These are phyloP conservation scores for Alloplasta piceator DNA, from an alignment of 2,888 invertebrate species.

Conservation along the genomic window DNA sequence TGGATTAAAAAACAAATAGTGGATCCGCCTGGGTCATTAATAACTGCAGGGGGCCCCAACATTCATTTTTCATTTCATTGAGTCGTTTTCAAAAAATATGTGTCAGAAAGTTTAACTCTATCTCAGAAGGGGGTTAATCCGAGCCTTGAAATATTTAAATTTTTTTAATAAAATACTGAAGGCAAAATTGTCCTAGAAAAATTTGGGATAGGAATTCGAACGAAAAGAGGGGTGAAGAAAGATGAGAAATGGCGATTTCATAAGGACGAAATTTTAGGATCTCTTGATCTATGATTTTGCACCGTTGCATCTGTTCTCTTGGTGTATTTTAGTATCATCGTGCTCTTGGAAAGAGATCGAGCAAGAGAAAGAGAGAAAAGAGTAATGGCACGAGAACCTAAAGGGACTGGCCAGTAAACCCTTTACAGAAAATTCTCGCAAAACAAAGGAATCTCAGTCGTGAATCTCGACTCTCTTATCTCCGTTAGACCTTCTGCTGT, in stretches of 20 bases:
- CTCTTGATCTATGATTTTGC: slow-evolving; percentile 13
- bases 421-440: slow-evolving; percentile 58
- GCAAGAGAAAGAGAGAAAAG: slow-evolving; percentile 9
- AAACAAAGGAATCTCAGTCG: slow-evolving; percentile 67
- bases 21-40: too few relatives aligned
- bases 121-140: too few relatives aligned
- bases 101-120: too few relatives aligned
- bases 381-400: slow-evolving; percentile 36
- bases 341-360: slow-evolving; percentile 23
- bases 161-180: too few relatives aligned
- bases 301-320: slow-evolving; percentile 6
- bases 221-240: not conserved
- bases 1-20: too few relatives aligned
- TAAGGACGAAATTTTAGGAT: not conserved
- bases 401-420: slow-evolving; percentile 39
- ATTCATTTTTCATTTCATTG: too few relatives aligned
- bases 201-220: too few relatives aligned
- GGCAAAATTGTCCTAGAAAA: too few relatives aligned
- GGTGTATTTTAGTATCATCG: slow-evolving; percentile 43
- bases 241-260: slow-evolving; percentile 41
- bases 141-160: too few relatives aligned
- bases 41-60: too few relatives aligned
- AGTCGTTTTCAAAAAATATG: too few relatives aligned
- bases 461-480: slow-evolving; percentile 65
- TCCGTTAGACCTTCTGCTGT: slow-evolving; percentile 37